Base-by-base conservation (phyloP, 2,888 invertebrate species). In the Coleophora deauratella region DNA sequence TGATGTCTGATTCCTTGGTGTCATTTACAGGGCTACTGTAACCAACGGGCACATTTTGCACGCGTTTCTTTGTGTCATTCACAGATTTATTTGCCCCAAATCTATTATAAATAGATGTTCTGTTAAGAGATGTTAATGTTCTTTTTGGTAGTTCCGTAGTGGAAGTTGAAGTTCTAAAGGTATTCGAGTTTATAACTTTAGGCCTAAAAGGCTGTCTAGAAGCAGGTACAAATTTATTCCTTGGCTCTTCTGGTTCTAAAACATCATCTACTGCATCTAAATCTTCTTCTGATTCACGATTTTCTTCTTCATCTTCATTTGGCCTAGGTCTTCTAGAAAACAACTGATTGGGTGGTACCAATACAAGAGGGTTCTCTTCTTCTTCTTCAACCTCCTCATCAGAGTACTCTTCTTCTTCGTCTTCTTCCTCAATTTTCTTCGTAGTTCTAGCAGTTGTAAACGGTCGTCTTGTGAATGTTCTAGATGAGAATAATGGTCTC, bases 381-480 rank as follows among this genome's bases (percentile, higher is more conserved):
- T 85, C 77, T 51, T 76, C 80, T 30, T 79, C 79, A 12, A 66
- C 44, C 44, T 71, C 75, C 46, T 76, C 79, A 33, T 80, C 76
- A 36, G 66, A 68, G 39, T 70, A 73, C 43, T 82, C 78, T 51
- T 76, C 73, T 49, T 78, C 75, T 9, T 76, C 72, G n/a, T n/a
- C n/a, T 42, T 79, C 74, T 33, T 66, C 62, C 49, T 70, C 67
- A 9, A 62, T 51, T 55, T 51, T 75, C 32, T 72, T 71, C 8
- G 86, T 86, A 2, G 86, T 84, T 55, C 71, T 72, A 10, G 70
- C 64, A 10, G 77, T 75, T 33, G 85, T 76, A 35, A 76, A 79
- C 9, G 82, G 81, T 57, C 69, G 64, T 52, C 85, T 72, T 2
- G 76, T 74, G 40, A 81, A 77, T 21, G 72, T 59, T 51, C 72